Evolutionary conservation across 53 echinoderm and acorn worm species (phyloP), one percentile per base, ranked within the genome.

Genomic region (Astropecten irregularis): DNA sequence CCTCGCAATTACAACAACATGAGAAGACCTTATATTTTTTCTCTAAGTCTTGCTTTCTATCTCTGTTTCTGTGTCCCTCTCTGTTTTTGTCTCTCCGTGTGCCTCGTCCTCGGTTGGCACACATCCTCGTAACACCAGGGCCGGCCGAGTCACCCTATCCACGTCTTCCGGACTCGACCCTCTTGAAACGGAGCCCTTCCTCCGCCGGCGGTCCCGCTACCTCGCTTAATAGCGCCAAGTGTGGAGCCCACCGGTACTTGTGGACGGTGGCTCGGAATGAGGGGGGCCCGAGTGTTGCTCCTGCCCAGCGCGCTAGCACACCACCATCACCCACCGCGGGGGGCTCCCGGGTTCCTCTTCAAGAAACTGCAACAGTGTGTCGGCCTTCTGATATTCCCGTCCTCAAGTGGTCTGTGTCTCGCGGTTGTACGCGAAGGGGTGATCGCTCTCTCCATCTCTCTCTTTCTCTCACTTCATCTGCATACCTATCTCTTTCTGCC

Each of bases 291-390:
- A 74, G 74, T 74, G 74, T 74, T 57, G 55, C 74, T 74, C 56
- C 74, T 22, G 38, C 56, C 51, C 33, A n/a, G n/a, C 74, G 57
- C 34, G 55, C 42, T 42, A 42, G 6, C 42, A n/a, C 42, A 42
- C 42, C 42, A 42, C 11, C 42, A 44, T 31, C 40, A 74, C 74
- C 55, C 32, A 16, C 52, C 14, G 50, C n/a, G 22, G n/a, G 3
- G 22, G 22, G 54, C 56, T 2, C 6, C 27, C 15, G 6, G 6
- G 2, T 50, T 16, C 31, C 71, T 71, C 71, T 34, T 71, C 52
- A n/a, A 71, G 46, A 64, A 64, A 55, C 74, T 74, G 74, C 74
- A 74, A 74, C 74, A 74, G 74, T 74, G 74, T 74, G 74, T 74
- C 74, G 74, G 74, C 22, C 74, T 20, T 56, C 56, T 74, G 74